Evolutionary conservation across 2,888 invertebrate genomes (phyloP), one percentile per base, ranked within the genome.

Genomic region (Caenorhabditis parvicauda): DNA sequence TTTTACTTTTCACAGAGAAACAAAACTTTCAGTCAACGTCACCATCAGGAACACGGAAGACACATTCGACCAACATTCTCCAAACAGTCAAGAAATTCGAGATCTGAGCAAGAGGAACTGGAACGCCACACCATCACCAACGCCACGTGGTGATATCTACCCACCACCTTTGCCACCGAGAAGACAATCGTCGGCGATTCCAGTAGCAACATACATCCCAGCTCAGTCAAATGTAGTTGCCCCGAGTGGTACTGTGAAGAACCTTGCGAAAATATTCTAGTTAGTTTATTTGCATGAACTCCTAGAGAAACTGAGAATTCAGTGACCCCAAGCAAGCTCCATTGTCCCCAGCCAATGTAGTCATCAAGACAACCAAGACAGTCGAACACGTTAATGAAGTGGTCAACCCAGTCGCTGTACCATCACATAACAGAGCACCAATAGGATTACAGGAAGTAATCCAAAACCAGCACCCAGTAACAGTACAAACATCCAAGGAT

Each of bases 51-150:
- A 4, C 21, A 29, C 32, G 49, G n/a, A 9, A 9, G 9, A 12
- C 49, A 2, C 46, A 37, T 22, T 28, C 48, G 5, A 47, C 45
- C n/a, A n/a, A 32, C 9, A 32, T n/a, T 12, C 35, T 12, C n/a
- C 35, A 32, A 32, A 32, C n/a, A n/a, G 53, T 37, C 50, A 46
- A 24, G 51, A 53, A 14, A 60, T 60, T 32, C 59, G 59, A 9
- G 51, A 55, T 32, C 66, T 70, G 70, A 70, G 70, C 54, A 61
- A 58, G 32, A 57, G 56, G 14, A 70, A 70, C 39, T 59, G 56
- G 19, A 67, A 66, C 66, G 50, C 44, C 7, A 4, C 46, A 54
- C 17, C 45, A 54, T 32, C 48, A 42, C 6, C 44, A 54, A 19
- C 41, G 39, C 12, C 46, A 51, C 24, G 41, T 51, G 14, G 59